Percentiles rank a stretch among this genome's conserved stretches.
Evolutionary conservation across 2,888 invertebrate genomes (phyloP).

Genomic region (Apamea sordens): DNA sequence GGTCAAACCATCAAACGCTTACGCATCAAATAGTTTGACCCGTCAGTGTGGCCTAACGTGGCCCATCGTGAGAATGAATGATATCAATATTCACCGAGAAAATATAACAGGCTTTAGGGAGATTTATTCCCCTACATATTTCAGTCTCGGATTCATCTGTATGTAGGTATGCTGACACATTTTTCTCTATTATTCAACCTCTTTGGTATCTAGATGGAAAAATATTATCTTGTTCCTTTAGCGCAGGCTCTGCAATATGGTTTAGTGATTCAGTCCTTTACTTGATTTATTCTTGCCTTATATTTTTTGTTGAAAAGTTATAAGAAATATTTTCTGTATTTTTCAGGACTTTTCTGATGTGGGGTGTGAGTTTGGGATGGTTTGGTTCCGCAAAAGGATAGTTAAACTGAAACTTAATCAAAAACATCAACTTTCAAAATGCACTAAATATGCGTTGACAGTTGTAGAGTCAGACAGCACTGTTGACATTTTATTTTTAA

Average conservation of each 20-base stretch:
- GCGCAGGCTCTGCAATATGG: conserved; percentile 27
- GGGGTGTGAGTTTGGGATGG: not conserved
- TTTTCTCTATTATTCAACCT: conserved; percentile 52
- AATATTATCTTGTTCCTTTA: conserved; percentile 50
- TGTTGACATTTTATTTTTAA: no score
- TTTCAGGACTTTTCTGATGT: not conserved
- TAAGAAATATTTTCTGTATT: not conserved
- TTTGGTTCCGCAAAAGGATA: not conserved
- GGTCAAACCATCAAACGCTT: not conserved
- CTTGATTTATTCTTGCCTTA: conserved; percentile 39
- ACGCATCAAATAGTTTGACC: not conserved
- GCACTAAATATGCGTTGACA: no score
- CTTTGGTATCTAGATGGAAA: conserved; percentile 44
- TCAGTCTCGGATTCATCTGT: conserved; percentile 34
- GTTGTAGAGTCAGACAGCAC: no score
- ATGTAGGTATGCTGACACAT: conserved; percentile 54
- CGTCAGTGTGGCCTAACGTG: not conserved
- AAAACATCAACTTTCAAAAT: no score
- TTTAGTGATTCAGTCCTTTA: conserved; percentile 32
- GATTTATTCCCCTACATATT: conserved; percentile 54
- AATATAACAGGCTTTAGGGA: conserved; percentile 33
- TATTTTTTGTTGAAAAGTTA: conserved; percentile 9
- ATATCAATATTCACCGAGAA: conserved; percentile 50
- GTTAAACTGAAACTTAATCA: no score
- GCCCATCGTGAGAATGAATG: conserved; percentile 23